Percentiles rank a stretch among this genome's conserved stretches.
Evolutionary conservation across 1,140 invertebrate genomes (phyloP).

Genomic region (Euwallacea similis): DNA sequence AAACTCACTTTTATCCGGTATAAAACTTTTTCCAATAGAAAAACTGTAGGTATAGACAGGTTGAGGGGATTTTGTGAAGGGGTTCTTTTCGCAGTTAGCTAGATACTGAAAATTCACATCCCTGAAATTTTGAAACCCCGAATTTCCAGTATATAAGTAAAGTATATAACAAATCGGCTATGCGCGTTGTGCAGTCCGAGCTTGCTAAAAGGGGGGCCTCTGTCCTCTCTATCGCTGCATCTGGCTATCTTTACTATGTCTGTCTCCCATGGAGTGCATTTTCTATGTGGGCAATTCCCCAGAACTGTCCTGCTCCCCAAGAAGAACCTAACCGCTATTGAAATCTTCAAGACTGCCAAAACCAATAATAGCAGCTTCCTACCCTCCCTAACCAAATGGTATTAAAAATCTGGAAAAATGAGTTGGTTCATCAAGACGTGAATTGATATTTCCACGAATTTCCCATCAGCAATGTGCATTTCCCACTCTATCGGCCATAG

Average conservation of each 20-base stretch:
- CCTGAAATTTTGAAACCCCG: conserved; percentile 43
- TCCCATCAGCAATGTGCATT: background rate
- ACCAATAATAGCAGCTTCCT: background rate
- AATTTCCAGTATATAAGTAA: conserved; percentile 45
- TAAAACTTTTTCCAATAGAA: conserved; percentile 29
- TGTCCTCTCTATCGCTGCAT: conserved; percentile 28
- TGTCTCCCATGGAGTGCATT: too few relatives aligned
- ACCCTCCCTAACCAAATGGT: too few relatives aligned
- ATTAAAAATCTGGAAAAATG: too few relatives aligned
- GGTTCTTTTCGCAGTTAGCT: conserved; percentile 54
- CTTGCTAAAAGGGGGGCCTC: conserved; percentile 11
- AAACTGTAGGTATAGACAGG: conserved; percentile 55
- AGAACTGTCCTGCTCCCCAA: too few relatives aligned
- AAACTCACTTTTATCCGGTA: conserved; percentile 43
- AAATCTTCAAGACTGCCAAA: background rate
- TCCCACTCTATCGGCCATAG: conserved; percentile 17
- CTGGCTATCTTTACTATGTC: conserved; percentile 24
- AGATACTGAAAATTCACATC: conserved; percentile 53
- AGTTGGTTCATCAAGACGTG: too few relatives aligned
- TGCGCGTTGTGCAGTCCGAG: conserved; percentile 31
- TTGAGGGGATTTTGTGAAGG: conserved; percentile 52
- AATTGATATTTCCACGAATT: too few relatives aligned
- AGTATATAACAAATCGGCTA: conserved; percentile 37
- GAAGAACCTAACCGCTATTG: too few relatives aligned
- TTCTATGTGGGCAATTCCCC: too few relatives aligned